Evolutionary conservation across 1,140 invertebrate species (phyloP).

Genomic region (Heliconius nattereri): DNA sequence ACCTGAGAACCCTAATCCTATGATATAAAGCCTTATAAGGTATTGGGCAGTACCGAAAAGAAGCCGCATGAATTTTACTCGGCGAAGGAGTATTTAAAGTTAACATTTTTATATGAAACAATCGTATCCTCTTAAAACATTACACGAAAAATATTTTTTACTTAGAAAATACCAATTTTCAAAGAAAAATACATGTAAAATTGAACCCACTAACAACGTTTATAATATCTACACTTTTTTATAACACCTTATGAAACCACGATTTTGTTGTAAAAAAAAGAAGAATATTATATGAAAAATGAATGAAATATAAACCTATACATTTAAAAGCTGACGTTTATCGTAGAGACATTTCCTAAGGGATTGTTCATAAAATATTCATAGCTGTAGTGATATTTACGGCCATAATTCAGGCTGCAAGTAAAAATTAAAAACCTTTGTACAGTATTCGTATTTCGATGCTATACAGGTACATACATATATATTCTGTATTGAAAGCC

Average conservation of each 20-base stretch:
- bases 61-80: not conserved
- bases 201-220: not conserved
- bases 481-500: not conserved
- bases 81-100: not conserved
- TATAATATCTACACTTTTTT: not conserved
- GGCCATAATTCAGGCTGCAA: slow-evolving; percentile 14
- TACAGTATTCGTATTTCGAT: not conserved
- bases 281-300: not conserved
- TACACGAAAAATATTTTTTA: not conserved
- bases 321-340: slow-evolving; percentile 28
- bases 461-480: no score
- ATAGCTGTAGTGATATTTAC: slow-evolving; percentile 24
- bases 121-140: no score
- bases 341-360: slow-evolving; percentile 28
- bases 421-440: slow-evolving; percentile 1
- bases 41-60: not conserved
- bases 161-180: no score
- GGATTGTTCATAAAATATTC: slow-evolving; percentile 33
- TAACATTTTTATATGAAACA: not conserved
- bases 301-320: slow-evolving; percentile 16
- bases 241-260: not conserved
- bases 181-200: no score
- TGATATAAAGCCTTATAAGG: not conserved
- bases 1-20: not conserved
- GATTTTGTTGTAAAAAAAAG: not conserved